A percentile compares a stretch with the other conserved stretches of the same genome.
Conservation (phyloP, 2,888 invertebrate species). For the Troilus luridus region DNA sequence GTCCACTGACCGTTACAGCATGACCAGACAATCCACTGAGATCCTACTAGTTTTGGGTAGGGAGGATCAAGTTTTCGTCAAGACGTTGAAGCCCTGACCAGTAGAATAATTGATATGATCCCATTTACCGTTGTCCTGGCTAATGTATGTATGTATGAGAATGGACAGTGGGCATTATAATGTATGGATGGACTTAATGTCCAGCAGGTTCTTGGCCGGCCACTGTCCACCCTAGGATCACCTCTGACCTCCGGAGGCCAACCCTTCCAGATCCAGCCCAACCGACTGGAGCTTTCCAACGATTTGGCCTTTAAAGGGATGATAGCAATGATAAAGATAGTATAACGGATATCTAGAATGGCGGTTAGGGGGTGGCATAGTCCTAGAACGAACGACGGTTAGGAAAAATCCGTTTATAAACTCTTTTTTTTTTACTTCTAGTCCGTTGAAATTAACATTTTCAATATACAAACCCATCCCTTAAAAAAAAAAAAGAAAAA, state of each 20-base stretch:
- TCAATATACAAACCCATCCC: background rate
- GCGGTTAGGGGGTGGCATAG: too few species aligned
- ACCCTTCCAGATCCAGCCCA: constrained; percentile 16
- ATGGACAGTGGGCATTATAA: constrained; percentile 9
- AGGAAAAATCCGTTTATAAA: background rate
- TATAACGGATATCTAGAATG: background rate
- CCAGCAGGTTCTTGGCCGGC: constrained; percentile 23
- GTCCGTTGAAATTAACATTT: background rate
- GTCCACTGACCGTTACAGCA: background rate
- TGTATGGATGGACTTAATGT: background rate
- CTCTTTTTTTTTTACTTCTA: background rate
- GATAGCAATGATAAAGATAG: constrained; percentile 3
- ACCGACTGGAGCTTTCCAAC: constrained; percentile 19
- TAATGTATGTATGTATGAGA: constrained; percentile 47
- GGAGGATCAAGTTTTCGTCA: background rate
- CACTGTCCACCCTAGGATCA: constrained; percentile 46
- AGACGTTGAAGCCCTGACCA: background rate
- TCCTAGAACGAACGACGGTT: background rate
- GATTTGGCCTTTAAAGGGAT: constrained; percentile 29
- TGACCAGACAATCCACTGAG: background rate
- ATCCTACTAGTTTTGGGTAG: background rate
- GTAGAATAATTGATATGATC: background rate
- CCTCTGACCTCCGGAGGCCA: constrained; percentile 35
- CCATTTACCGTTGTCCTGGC: background rate
- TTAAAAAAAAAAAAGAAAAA: too few species aligned